These are phyloP conservation scores for Gastracanthus pulcherrimus DNA, from an alignment of 2,888 invertebrate species.

Conservation along the genomic window DNA sequence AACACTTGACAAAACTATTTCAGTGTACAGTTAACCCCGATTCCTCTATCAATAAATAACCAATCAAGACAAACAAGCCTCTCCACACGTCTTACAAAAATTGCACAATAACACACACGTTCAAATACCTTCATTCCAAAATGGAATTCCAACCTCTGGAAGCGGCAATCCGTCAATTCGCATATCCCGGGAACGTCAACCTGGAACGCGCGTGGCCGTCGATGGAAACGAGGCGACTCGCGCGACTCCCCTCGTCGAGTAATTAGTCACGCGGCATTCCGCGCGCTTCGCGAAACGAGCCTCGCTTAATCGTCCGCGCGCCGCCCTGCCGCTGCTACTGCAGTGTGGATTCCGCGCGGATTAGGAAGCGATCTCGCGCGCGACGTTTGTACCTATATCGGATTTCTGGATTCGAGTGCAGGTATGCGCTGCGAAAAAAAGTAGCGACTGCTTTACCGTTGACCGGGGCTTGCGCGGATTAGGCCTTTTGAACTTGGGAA, in stretches of 20 bases:
- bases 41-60: too few species aligned
- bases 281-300: conserved; percentile 3
- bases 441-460: neutral
- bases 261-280: conserved; percentile 46
- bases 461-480: neutral
- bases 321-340: too few species aligned
- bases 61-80: too few species aligned
- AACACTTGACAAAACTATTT: too few species aligned
- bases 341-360: conserved; percentile 10
- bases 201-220: neutral
- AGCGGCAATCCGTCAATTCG: conserved; percentile 16
- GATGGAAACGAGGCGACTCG: conserved; percentile 14
- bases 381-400: neutral
- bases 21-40: too few species aligned
- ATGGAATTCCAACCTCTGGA: too few species aligned
- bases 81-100: neutral
- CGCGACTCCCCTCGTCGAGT: neutral
- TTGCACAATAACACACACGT: neutral
- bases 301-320: conserved; percentile 22
- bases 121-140: neutral
- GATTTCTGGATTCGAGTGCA: neutral
- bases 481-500: neutral
- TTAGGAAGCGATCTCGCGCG: neutral
- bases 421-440: neutral
- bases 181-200: too few species aligned